phyloP scores from a whole-genome alignment of 37 sponge, comb jelly and placozoan genomes.

The Spongilla lacustris region DNA sequence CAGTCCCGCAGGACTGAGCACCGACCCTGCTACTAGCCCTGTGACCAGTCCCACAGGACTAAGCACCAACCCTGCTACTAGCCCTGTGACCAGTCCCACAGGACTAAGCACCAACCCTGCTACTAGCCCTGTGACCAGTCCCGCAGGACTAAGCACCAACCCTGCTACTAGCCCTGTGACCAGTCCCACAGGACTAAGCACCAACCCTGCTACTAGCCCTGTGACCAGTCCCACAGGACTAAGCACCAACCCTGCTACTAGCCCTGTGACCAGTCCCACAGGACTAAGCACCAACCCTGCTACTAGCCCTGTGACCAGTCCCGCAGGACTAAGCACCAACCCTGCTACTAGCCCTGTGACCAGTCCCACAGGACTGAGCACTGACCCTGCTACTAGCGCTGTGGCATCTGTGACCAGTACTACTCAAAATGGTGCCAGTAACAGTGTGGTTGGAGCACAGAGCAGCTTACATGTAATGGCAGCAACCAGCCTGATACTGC shows the following conservation, averaged over 20 bases:
- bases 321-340: neutral
- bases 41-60: neutral
- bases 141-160: neutral
- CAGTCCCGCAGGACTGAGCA: neutral
- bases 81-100: no score
- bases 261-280: neutral
- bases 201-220: neutral
- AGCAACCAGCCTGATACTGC: neutral
- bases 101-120: neutral
- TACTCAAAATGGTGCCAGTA: no score
- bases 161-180: neutral
- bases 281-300: neutral
- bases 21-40: no score
- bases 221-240: neutral
- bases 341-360: neutral
- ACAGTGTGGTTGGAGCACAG: neutral
- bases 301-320: neutral
- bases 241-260: neutral
- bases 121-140: neutral
- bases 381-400: neutral
- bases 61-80: no score
- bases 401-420: no score
- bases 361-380: neutral
- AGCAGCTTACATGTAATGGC: neutral
- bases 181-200: neutral